These are phyloP conservation scores for Flexamia atlantica DNA, from an alignment of 2,888 invertebrate genomes.

Conservation along the genomic window DNA sequence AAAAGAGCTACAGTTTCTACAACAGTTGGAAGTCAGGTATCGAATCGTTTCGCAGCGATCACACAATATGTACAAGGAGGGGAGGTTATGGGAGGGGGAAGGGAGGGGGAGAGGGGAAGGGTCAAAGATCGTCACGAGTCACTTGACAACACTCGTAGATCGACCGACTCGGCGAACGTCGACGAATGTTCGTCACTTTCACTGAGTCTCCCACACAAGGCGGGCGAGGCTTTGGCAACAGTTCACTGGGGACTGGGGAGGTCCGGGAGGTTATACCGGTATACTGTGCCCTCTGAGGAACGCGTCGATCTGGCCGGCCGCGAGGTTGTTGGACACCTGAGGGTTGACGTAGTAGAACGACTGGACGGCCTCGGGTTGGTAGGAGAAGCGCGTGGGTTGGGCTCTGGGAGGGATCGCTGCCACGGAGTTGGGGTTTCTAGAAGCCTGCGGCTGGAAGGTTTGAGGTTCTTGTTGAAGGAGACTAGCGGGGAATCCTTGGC, in stretches of 20 bases:
- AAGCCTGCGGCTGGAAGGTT: conserved; percentile 70
- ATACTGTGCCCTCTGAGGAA: conserved; percentile 82
- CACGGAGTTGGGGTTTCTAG: conserved; percentile 71
- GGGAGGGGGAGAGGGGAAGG: conserved; percentile 5
- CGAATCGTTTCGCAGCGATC: not conserved
- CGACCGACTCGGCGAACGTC: not conserved
- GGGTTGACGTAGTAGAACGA: conserved; percentile 74
- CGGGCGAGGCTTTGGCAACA: conserved; percentile 61
- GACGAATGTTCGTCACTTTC: conserved; percentile 32
- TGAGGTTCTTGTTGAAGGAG: conserved; percentile 73
- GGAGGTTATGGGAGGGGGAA: not conserved
- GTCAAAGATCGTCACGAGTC: conserved; percentile 32
- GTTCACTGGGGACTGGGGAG: conserved; percentile 15
- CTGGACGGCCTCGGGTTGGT: conserved; percentile 65
- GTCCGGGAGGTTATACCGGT: conserved; percentile 63
- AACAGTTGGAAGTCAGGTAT: conserved; percentile 30
- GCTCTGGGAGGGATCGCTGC: conserved; percentile 75
- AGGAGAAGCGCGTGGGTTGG: conserved; percentile 55
- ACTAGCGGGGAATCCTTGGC: conserved; percentile 67
- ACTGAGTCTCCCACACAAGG: conserved; percentile 44
- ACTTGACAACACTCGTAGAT: conserved; percentile 25
- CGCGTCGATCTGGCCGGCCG: conserved; percentile 87
- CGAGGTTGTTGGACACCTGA: conserved; percentile 74
- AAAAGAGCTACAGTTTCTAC: conserved; percentile 32
- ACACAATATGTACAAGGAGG: conserved; percentile 21